A percentile compares a stretch with the other conserved stretches of the same genome.
Conservation (phyloP, 2,888 invertebrate genomes). For the Mellilla xanthometata region DNA sequence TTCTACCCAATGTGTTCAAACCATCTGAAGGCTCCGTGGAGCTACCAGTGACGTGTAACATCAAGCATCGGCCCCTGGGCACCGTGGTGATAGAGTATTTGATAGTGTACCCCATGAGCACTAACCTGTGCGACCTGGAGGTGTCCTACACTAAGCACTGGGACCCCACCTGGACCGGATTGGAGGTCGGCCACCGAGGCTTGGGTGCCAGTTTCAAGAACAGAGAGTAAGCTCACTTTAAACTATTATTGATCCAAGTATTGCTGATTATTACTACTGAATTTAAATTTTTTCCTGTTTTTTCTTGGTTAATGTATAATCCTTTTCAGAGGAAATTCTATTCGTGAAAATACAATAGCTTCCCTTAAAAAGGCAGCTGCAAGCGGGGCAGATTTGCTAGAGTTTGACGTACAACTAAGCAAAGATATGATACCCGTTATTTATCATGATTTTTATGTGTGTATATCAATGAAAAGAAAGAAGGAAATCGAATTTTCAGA, state of each 20-base stretch:
- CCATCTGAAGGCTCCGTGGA: slow-evolving; percentile 89
- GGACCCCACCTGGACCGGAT: slow-evolving; percentile 92
- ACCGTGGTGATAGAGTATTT: slow-evolving; percentile 86
- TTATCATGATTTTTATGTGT: slow-evolving; percentile 98
- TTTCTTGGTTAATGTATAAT: slow-evolving; percentile 37
- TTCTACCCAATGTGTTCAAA: slow-evolving; percentile 92
- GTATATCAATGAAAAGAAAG: slow-evolving; percentile 94
- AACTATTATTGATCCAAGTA: too few relatives aligned
- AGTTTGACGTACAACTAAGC: slow-evolving; percentile 99
- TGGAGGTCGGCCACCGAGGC: slow-evolving; percentile 98
- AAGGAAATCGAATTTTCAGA: slow-evolving; percentile 89
- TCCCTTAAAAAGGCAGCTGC: slow-evolving; percentile 95
- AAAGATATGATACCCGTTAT: slow-evolving; percentile 97
- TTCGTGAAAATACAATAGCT: slow-evolving; percentile 98
- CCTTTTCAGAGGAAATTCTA: slow-evolving; percentile 86
- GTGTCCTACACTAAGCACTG: slow-evolving; percentile 92
- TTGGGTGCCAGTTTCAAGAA: slow-evolving; percentile 95
- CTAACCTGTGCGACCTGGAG: slow-evolving; percentile 88
- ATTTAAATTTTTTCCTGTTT: slow-evolving; percentile 1
- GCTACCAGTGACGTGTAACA: slow-evolving; percentile 93
- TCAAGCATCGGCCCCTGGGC: slow-evolving; percentile 94
- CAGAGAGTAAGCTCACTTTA: slow-evolving; percentile 72
- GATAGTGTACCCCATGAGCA: slow-evolving; percentile 84
- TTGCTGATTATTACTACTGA: too few relatives aligned
- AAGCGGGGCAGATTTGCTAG: slow-evolving; percentile 98